A percentile compares a stretch with the other conserved stretches of the same genome.
These are phyloP conservation scores for Enteromius paludinosus DNA, from an alignment of 2,797 vertebrate genomes.

Conservation along the genomic window DNA sequence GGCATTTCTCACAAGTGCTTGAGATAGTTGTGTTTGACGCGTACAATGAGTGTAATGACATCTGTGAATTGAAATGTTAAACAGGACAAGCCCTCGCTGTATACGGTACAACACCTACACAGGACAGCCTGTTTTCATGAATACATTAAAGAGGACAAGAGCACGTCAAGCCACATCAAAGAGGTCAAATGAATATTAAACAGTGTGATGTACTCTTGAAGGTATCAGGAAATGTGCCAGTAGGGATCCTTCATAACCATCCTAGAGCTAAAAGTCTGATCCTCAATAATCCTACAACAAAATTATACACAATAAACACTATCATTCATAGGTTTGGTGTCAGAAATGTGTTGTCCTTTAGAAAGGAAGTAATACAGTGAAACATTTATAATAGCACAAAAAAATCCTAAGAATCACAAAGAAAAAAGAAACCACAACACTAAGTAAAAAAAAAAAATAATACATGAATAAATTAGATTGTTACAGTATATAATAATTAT, in stretches of 20 bases:
- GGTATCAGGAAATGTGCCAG: not conserved
- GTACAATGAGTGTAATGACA: not conserved
- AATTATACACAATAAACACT: not conserved
- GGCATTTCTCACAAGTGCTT: not conserved
- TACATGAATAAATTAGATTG: not conserved
- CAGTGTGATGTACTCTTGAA: constrained; percentile 40
- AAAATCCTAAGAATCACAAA: not conserved
- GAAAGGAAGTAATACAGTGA: not conserved
- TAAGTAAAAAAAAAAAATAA: no score
- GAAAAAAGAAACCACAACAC: not conserved
- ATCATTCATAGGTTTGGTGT: not conserved
- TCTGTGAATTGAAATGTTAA: constrained; percentile 55
- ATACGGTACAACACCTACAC: constrained; percentile 51
- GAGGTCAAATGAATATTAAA: constrained; percentile 67
- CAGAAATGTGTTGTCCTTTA: not conserved
- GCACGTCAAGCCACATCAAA: constrained; percentile 65
- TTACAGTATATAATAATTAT: no score
- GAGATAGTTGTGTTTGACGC: not conserved
- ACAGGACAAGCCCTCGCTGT: constrained; percentile 50
- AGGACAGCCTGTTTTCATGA: constrained; percentile 69
- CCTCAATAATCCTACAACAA: not conserved
- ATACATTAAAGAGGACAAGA: constrained; percentile 45
- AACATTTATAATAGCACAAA: not conserved
- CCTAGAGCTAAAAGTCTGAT: not conserved
- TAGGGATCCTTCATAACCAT: not conserved